Percentiles rank a stretch among this genome's conserved stretches.
Conservation (phyloP, 2,888 invertebrate genomes). For the Orchesellides sinensis region DNA sequence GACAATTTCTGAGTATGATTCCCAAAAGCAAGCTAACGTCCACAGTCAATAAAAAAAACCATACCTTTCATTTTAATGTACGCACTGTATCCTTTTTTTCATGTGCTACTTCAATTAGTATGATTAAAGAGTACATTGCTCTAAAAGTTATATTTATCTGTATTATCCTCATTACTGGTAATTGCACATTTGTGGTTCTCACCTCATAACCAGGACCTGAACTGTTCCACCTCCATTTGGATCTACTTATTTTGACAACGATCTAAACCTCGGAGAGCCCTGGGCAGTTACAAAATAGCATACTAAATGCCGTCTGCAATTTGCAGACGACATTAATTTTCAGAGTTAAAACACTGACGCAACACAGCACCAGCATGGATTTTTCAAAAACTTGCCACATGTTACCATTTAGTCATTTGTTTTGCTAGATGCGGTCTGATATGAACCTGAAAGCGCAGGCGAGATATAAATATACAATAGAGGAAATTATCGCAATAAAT, state of each 20-base stretch:
- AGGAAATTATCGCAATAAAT: slow-evolving; percentile 51
- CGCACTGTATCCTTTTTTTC: too few species aligned
- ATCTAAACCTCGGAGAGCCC: neutral
- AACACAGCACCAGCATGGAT: neutral
- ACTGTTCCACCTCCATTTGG: neutral
- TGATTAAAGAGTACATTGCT: too few species aligned
- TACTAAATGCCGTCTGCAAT: neutral
- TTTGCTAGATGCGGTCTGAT: too few species aligned
- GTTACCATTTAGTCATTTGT: too few species aligned
- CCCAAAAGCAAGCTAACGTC: neutral
- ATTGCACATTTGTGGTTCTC: slow-evolving; percentile 32
- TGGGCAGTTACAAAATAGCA: neutral
- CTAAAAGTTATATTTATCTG: neutral
- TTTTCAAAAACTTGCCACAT: too few species aligned
- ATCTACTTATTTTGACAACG: neutral
- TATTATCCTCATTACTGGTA: slow-evolving; percentile 18
- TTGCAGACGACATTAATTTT: neutral
- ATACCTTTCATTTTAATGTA: too few species aligned
- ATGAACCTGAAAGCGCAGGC: neutral
- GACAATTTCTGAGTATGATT: neutral
- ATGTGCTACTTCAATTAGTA: too few species aligned
- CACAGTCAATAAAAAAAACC: too few species aligned
- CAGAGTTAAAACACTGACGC: neutral
- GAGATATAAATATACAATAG: neutral
- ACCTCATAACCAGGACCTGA: neutral